phyloP scores from a whole-genome alignment of 2,888 invertebrate genomes.

The Cerastoderma edule region DNA sequence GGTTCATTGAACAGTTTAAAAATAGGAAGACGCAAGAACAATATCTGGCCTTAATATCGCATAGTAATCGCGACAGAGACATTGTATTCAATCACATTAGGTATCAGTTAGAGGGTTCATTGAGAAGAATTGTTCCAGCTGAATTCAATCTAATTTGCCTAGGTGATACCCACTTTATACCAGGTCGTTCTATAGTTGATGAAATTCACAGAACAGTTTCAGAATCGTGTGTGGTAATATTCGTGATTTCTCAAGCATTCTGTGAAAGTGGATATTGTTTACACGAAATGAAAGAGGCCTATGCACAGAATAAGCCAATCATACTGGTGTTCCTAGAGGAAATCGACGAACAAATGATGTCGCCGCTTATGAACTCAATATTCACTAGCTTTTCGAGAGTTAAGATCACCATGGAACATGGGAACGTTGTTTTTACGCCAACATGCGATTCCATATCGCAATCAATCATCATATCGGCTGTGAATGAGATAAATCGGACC shows the following conservation, averaged over 20 bases:
- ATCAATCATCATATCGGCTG: neutral
- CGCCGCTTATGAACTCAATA: neutral
- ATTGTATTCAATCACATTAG: neutral
- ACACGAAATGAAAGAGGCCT: conserved; percentile 22
- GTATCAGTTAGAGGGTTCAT: neutral
- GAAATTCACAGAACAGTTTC: conserved; percentile 13
- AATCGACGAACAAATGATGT: neutral
- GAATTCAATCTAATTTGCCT: conserved; percentile 17
- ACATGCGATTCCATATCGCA: neutral
- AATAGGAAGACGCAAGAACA: neutral
- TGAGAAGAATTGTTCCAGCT: neutral
- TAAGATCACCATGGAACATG: neutral
- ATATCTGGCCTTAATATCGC: neutral
- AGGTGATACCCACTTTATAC: conserved; percentile 17
- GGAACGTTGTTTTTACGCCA: conserved; percentile 13
- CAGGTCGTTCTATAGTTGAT: conserved; percentile 10
- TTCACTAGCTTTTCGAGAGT: neutral
- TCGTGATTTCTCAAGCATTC: conserved; percentile 7
- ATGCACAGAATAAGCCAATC: conserved; percentile 19
- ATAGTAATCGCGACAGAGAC: neutral
- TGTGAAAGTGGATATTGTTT: conserved; percentile 13
- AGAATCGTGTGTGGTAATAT: neutral
- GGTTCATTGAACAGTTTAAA: neutral
- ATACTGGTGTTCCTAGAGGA: conserved; percentile 20
- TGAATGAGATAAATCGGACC: no score